Conservation (phyloP, 1,140 invertebrate species). For the Nomia melanderi region DNA sequence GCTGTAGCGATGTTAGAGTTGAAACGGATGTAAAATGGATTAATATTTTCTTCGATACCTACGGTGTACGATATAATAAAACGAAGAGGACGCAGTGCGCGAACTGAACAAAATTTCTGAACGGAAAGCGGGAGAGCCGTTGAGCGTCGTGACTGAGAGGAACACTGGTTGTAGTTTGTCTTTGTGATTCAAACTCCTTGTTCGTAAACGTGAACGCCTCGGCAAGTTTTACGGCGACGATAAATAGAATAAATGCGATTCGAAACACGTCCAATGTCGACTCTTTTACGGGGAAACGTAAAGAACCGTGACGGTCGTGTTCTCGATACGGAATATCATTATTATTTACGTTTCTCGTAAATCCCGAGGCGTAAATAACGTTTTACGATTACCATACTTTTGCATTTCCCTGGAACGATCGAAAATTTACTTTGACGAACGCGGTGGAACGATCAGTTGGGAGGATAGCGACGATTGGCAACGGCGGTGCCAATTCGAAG, state of each 20-base stretch:
- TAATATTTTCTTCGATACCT: background rate
- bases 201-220: background rate
- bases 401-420: too few relatives aligned
- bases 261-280: background rate
- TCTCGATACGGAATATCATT: background rate
- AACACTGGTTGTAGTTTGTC: slow-evolving; percentile 5
- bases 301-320: slow-evolving; percentile 10
- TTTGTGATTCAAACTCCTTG: slow-evolving; percentile 49
- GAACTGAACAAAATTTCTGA: background rate
- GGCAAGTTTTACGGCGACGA: slow-evolving; percentile 6
- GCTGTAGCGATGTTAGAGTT: too few relatives aligned
- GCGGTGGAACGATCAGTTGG: too few relatives aligned
- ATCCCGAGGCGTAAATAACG: background rate
- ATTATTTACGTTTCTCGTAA: background rate
- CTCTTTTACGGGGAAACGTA: background rate
- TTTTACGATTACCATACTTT: background rate
- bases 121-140: too few relatives aligned
- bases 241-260: slow-evolving; percentile 41
- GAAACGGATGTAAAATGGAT: too few relatives aligned
- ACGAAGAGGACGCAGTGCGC: background rate
- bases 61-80: background rate
- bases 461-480: too few relatives aligned
- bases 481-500: too few relatives aligned
- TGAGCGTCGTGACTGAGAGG: too few relatives aligned
- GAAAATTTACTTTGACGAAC: too few relatives aligned